A percentile compares a stretch with the other conserved stretches of the same genome.
These are phyloP conservation scores for Brienomyrus longianalis DNA, from an alignment of 2,113 vertebrate species.

Conservation along the genomic window DNA sequence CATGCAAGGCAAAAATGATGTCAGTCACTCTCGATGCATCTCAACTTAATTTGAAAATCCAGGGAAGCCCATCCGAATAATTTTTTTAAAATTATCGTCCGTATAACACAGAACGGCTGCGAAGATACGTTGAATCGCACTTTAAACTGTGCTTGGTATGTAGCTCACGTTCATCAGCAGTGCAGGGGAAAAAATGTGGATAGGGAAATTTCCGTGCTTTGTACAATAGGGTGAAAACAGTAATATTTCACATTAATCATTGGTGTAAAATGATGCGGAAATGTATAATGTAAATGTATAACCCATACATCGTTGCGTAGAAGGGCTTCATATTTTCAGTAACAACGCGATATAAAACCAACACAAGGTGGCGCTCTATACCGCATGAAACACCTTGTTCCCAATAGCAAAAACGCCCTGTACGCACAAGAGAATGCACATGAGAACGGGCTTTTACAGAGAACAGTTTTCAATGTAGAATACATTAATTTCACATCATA, in stretches of 20 bases:
- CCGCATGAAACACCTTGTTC: not conserved
- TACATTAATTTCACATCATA: not conserved
- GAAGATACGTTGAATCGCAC: not conserved
- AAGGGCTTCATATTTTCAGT: not conserved
- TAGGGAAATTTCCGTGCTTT: not conserved
- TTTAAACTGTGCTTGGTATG: not conserved
- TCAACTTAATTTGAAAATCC: not conserved
- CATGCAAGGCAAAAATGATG: conserved; percentile 17
- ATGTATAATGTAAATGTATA: not conserved
- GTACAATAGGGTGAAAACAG: not conserved
- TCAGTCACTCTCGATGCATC: not conserved
- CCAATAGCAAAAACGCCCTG: not conserved
- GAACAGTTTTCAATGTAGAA: not conserved
- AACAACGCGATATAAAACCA: not conserved
- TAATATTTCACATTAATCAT: not conserved
- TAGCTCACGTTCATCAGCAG: not conserved
- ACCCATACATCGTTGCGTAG: not conserved
- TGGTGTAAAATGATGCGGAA: not conserved
- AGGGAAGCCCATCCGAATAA: not conserved
- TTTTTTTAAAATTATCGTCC: not conserved
- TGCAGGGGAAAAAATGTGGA: not conserved
- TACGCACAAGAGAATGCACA: not conserved
- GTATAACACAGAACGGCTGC: not conserved
- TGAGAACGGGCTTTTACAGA: not conserved
- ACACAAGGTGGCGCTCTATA: not conserved